These are phyloP conservation scores for Polypterus bichir DNA, from an alignment of 2,113 vertebrate species.

Conservation along the genomic window DNA sequence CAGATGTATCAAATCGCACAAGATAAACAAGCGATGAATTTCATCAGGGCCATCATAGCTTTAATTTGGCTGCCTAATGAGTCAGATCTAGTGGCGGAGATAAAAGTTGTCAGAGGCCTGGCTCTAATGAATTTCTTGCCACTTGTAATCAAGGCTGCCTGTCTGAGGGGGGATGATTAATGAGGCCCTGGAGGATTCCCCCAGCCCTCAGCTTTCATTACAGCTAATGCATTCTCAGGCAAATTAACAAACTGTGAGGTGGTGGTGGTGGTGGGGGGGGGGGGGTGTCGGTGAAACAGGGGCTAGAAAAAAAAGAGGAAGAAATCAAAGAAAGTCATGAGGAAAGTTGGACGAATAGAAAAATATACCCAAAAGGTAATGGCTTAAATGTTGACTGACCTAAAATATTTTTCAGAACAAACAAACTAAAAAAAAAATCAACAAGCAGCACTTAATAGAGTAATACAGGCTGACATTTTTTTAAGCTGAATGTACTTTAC, in stretches of 20 bases:
- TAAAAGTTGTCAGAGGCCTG: constrained; percentile 88
- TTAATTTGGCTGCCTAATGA: constrained; percentile 94
- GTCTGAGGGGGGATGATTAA: constrained; percentile 89
- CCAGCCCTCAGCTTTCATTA: constrained; percentile 87
- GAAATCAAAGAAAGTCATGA: not conserved
- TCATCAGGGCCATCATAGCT: constrained; percentile 92
- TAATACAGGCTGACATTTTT: no score
- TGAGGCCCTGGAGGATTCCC: constrained; percentile 84
- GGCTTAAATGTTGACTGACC: no score
- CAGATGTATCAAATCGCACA: constrained; percentile 89
- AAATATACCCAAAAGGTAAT: no score
- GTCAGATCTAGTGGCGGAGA: constrained; percentile 86
- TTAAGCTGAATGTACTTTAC: no score
- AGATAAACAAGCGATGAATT: constrained; percentile 93
- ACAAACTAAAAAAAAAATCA: no score
- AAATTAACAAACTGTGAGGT: constrained; percentile 59
- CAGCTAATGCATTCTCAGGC: constrained; percentile 75
- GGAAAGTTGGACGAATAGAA: no score
- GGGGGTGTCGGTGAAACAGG: not conserved
- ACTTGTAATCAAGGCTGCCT: constrained; percentile 96
- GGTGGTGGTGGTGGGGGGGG: not conserved
- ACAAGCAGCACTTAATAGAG: no score
- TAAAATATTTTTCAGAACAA: no score
- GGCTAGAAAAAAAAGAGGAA: not conserved
- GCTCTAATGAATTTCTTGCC: constrained; percentile 96